Evolutionary conservation across 2,888 invertebrate genomes (phyloP).

Genomic region (Brachyopa scutellaris): DNA sequence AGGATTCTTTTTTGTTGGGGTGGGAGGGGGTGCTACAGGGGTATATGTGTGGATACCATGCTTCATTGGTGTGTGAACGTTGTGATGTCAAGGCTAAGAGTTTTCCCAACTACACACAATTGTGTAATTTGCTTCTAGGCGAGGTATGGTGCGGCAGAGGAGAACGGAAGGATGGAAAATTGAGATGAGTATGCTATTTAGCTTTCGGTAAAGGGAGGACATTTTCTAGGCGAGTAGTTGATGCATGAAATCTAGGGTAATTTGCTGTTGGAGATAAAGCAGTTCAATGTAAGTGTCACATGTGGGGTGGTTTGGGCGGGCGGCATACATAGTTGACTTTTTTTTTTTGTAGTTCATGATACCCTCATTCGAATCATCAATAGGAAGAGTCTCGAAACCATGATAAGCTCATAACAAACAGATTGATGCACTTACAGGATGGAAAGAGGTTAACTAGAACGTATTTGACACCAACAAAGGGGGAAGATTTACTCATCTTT

Average conservation of each 20-base stretch:
- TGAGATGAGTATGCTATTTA: constrained; percentile 40
- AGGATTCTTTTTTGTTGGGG: constrained; percentile 21
- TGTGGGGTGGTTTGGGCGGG: no score
- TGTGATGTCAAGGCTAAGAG: constrained; percentile 63
- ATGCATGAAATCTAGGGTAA: constrained; percentile 61
- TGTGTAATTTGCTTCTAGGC: constrained; percentile 6
- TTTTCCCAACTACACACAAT: constrained; percentile 1
- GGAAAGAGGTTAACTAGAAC: background rate
- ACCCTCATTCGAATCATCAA: background rate
- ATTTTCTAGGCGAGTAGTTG: constrained; percentile 33
- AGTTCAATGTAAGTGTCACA: constrained; percentile 31
- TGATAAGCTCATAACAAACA: constrained; percentile 5
- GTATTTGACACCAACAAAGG: background rate
- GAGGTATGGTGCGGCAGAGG: background rate
- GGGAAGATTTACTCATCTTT: background rate
- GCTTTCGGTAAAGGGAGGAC: constrained; percentile 6
- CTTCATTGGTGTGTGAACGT: constrained; percentile 66
- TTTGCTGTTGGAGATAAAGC: constrained; percentile 20
- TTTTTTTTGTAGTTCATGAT: background rate
- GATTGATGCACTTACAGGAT: constrained; percentile 2
- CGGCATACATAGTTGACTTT: no score
- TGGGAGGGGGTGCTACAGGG: background rate
- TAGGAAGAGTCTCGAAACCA: background rate
- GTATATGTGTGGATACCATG: constrained; percentile 29
- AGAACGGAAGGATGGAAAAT: background rate